phyloP scores from a whole-genome alignment of 2,888 invertebrate genomes.

The Tyria jacobaeae region DNA sequence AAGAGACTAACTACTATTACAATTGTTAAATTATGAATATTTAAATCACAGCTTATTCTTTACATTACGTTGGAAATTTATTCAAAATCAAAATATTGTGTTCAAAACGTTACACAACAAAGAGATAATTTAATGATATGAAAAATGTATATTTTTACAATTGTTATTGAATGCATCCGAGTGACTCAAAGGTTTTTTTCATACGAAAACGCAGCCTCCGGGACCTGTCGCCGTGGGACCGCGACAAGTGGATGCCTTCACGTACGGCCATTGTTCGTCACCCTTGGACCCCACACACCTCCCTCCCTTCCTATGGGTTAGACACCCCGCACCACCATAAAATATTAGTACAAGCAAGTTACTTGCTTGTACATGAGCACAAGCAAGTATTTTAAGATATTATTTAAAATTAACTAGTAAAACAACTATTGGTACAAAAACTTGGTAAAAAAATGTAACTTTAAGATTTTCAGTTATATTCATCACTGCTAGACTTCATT shows the following conservation, averaged over 20 bases:
- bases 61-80: not conserved
- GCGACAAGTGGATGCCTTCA: conserved; percentile 85
- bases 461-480: not conserved
- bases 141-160: conserved; percentile 33
- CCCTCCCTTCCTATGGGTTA: conserved; percentile 24
- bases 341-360: too few relatives aligned
- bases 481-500: not conserved
- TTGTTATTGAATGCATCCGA: conserved; percentile 31
- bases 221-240: conserved; percentile 73
- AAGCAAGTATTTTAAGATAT: too few relatives aligned
- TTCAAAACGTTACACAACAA: conserved; percentile 3
- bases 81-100: not conserved
- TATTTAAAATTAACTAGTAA: too few relatives aligned
- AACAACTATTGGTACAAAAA: too few relatives aligned
- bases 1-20: too few relatives aligned
- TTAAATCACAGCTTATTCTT: not conserved
- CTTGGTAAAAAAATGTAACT: not conserved
- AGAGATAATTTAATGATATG: conserved; percentile 7
- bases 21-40: too few relatives aligned
- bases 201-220: conserved; percentile 65
- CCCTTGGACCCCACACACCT: conserved; percentile 45
- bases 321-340: conserved; percentile 35
- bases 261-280: conserved; percentile 79
- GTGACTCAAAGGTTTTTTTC: conserved; percentile 48
- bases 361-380: too few relatives aligned